These are phyloP conservation scores for Orientallactaga sibirica DNA, from an alignment of 2,797 vertebrate species.

Conservation along the genomic window DNA sequence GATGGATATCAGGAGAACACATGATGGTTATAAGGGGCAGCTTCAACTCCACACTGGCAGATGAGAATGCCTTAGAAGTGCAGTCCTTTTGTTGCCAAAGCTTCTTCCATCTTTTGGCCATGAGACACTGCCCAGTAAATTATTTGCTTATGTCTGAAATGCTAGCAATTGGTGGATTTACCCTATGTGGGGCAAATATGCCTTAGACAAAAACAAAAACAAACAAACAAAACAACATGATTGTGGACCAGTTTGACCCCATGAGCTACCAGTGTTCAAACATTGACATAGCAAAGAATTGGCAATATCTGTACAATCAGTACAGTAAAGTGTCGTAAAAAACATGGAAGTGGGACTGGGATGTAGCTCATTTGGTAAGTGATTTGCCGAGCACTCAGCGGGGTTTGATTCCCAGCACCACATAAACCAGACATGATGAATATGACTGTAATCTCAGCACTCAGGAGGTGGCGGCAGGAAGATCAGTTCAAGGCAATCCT, in stretches of 20 bases:
- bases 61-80: background rate
- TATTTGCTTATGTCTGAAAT: background rate
- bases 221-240: background rate
- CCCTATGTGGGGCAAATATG: background rate
- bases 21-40: background rate
- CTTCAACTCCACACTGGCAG: background rate
- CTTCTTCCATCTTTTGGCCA: background rate
- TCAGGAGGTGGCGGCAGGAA: too few species aligned
- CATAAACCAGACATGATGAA: too few species aligned
- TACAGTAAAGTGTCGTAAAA: background rate
- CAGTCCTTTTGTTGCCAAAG: background rate
- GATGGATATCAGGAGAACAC: background rate
- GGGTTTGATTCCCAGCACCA: too few species aligned
- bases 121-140: background rate
- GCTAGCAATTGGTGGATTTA: background rate
- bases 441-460: too few species aligned
- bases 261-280: background rate
- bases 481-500: too few species aligned
- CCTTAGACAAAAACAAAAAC: background rate
- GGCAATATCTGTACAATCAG: background rate
- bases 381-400: too few species aligned
- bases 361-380: too few species aligned
- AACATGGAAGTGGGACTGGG: background rate
- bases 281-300: background rate
- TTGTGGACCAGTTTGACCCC: background rate